Base-by-base conservation (phyloP, 2,797 vertebrate species). In the Enteromius paludinosus region DNA sequence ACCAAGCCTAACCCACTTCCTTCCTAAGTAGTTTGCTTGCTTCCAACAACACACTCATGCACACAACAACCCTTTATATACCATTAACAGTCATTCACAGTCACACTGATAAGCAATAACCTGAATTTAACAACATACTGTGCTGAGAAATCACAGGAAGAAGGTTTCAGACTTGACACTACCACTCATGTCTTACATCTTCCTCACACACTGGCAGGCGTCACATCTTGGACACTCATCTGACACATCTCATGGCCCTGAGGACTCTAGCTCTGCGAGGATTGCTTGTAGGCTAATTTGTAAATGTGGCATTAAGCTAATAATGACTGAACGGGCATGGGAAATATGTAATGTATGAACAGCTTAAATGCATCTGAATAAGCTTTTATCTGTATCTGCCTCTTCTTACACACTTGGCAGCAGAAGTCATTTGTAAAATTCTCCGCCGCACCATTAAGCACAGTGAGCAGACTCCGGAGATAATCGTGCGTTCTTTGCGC, bases 401-500 rank as follows among this genome's bases (percentile, higher is more conserved):
- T 68, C 28, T 73, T 78, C 72, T 72, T 54, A 81, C 83, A 81
- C 73, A 41, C 28, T 71, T 64, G 41, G 30, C 56, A 65, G 71
- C 61, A 66, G 33, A n/a, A 45, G 23, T 47, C 49, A 69, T 77
- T 70, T 70, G 81, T 70, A 76, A 76, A 70, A 77, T 52, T 59
- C 15, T 65, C 47, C 5, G 10, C 54, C 20, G 47, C 62, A 25
- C 52, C 65, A 77, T 83, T 83, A 70, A 59, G 73, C 81, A 49
- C 81, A 77, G 64, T 70, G 49, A 69, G 80, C 45, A 74, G 81
- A 83, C 73, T 77, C 64, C n/a, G 15, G 18, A 15, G 64, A 77
- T 83, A 77, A 83, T 83, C 52, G 15, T 23, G 25, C 15, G 6
- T 87, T 86, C 90, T 90, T 85, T 89, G 86, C 86, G 85, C 79